These are phyloP conservation scores for Papilio demoleus DNA, from an alignment of 2,888 invertebrate species.

Conservation along the genomic window DNA sequence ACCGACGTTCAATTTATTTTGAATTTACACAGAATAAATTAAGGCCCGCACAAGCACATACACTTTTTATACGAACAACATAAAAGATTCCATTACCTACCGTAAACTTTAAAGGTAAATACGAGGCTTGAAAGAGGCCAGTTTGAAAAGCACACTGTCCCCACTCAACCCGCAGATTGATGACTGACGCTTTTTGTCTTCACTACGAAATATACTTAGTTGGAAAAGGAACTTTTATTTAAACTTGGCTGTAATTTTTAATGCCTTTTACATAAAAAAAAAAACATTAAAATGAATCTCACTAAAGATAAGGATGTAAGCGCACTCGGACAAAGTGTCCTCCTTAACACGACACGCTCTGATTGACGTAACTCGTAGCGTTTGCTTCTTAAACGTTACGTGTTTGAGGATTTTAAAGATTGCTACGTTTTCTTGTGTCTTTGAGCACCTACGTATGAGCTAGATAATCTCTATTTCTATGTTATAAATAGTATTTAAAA, in stretches of 20 bases:
- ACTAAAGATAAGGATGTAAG: background rate
- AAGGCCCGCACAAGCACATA: background rate
- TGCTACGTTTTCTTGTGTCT: background rate
- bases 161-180: constrained; percentile 26
- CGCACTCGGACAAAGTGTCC: constrained; percentile 21
- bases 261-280: background rate
- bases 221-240: background rate
- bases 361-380: constrained; percentile 26
- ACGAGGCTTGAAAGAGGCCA: constrained; percentile 19
- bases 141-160: constrained; percentile 26
- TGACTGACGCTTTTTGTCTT: constrained; percentile 19
- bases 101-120: constrained; percentile 21
- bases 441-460: background rate
- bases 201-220: constrained; percentile 23
- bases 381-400: constrained; percentile 22
- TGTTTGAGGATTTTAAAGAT: background rate
- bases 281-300: background rate
- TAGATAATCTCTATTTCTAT: background rate
- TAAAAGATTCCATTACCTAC: constrained; percentile 26
- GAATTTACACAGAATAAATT: background rate
- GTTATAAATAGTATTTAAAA: too few relatives aligned
- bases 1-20: too few relatives aligned
- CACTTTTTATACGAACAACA: constrained; percentile 12
- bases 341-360: background rate
- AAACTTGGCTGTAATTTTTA: background rate